Percentiles rank a stretch among this genome's conserved stretches.
Evolutionary conservation across 35 echinoderm and acorn worm species (phyloP).

Genomic region (Patiria miniata): DNA sequence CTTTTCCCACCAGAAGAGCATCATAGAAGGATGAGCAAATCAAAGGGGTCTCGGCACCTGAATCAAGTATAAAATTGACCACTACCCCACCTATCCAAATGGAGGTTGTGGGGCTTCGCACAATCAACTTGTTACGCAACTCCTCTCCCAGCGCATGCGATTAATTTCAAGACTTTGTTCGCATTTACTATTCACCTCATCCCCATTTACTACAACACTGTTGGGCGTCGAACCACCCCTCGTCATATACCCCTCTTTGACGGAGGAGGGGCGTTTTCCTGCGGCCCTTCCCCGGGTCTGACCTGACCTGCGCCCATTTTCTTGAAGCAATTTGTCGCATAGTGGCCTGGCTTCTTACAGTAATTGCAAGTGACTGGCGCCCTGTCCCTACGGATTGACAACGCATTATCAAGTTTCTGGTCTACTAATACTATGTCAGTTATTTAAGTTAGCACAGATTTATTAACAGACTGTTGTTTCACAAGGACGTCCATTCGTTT

Average conservation of each 20-base stretch:
- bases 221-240: not conserved
- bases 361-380: not conserved
- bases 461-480: not conserved
- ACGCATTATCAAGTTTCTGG: not conserved
- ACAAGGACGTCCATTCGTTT: not conserved
- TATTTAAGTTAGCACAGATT: not conserved
- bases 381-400: not conserved
- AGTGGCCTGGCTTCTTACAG: not conserved
- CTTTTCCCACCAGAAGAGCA: slow-evolving; percentile 16
- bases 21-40: slow-evolving; percentile 42
- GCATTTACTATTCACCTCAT: no score
- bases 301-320: not conserved
- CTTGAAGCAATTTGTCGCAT: not conserved
- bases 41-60: slow-evolving; percentile 58
- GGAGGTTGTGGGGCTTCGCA: slow-evolving; percentile 38
- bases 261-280: not conserved
- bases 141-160: not conserved
- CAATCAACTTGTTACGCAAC: slow-evolving; percentile 23
- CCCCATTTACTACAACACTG: not conserved
- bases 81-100: slow-evolving; percentile 36
- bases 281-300: not conserved
- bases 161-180: not conserved
- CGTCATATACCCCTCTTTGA: not conserved
- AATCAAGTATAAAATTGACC: slow-evolving; percentile 48
- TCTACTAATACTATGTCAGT: not conserved